phyloP scores from a whole-genome alignment of 2,113 vertebrate genomes.

The Leptosomus discolor region DNA sequence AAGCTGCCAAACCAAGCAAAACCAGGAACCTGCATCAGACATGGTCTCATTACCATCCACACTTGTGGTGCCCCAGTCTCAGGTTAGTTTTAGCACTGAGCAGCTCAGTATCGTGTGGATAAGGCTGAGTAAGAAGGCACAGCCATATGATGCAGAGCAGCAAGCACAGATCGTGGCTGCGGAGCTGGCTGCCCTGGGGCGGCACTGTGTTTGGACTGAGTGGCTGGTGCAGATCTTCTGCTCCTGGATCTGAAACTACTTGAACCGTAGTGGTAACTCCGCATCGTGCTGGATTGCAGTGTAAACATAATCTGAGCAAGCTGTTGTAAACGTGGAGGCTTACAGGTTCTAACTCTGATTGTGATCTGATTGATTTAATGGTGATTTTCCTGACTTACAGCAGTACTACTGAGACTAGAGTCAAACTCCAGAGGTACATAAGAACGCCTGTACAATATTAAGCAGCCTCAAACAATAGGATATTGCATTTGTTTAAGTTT shows the following conservation, averaged over 20 bases:
- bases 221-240: neutral
- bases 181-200: neutral
- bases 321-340: neutral
- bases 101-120: neutral
- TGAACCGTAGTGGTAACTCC: neutral
- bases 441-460: neutral
- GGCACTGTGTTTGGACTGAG: neutral
- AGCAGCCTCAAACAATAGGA: neutral
- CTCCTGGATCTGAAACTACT: neutral
- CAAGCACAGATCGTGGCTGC: neutral
- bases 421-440: neutral
- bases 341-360: neutral
- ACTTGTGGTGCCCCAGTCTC: neutral
- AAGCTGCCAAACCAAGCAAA: neutral
- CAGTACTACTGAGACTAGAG: neutral
- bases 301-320: neutral
- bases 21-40: neutral
- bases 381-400: neutral
- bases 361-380: neutral
- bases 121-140: neutral
- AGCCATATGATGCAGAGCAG: neutral
- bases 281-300: rapidly evolving
- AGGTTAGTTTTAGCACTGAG: neutral
- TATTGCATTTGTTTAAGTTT: neutral
- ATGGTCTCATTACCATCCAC: neutral